Evolutionary conservation across 2,797 vertebrate genomes (phyloP).

Genomic region (Notolabrus celidotus): DNA sequence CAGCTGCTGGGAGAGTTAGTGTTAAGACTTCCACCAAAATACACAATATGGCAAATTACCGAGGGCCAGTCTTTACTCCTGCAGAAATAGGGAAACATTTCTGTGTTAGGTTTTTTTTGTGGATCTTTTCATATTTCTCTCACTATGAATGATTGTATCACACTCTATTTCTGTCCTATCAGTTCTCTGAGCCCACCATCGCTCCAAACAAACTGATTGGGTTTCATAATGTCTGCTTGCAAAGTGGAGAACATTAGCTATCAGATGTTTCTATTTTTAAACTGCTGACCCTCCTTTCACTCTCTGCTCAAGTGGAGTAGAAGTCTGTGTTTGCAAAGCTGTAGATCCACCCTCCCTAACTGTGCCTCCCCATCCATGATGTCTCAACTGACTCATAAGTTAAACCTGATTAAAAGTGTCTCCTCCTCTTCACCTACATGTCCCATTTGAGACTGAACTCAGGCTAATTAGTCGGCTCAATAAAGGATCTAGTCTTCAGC

Average conservation of each 20-base stretch:
- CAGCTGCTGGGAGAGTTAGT: constrained; percentile 58
- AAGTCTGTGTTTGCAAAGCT: constrained; percentile 10
- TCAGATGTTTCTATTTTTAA: constrained; percentile 25
- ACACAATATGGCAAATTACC: constrained; percentile 29
- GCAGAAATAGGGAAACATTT: constrained; percentile 5
- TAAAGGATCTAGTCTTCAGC: constrained; percentile 23
- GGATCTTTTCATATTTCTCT: constrained; percentile 18
- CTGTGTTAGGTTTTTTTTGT: background rate
- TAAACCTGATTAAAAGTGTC: constrained; percentile 37
- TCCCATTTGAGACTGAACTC: constrained; percentile 21
- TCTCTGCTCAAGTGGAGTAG: constrained; percentile 23
- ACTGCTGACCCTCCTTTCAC: constrained; percentile 17
- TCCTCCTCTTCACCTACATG: constrained; percentile 23
- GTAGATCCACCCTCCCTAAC: constrained; percentile 15
- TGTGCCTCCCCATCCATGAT: constrained; percentile 7
- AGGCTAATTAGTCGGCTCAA: constrained; percentile 28
- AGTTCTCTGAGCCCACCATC: constrained; percentile 15
- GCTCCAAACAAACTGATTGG: constrained; percentile 12
- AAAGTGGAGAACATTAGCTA: constrained; percentile 35
- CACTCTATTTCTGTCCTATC: constrained; percentile 26
- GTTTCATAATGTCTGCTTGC: constrained; percentile 27
- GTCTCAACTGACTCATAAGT: constrained; percentile 35
- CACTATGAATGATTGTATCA: constrained; percentile 22
- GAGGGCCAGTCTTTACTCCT: constrained; percentile 22
- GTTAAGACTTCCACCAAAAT: constrained; percentile 31